Evolutionary conservation across 2,888 invertebrate genomes (phyloP).

Genomic region (Drosophila flavopinicola): DNA sequence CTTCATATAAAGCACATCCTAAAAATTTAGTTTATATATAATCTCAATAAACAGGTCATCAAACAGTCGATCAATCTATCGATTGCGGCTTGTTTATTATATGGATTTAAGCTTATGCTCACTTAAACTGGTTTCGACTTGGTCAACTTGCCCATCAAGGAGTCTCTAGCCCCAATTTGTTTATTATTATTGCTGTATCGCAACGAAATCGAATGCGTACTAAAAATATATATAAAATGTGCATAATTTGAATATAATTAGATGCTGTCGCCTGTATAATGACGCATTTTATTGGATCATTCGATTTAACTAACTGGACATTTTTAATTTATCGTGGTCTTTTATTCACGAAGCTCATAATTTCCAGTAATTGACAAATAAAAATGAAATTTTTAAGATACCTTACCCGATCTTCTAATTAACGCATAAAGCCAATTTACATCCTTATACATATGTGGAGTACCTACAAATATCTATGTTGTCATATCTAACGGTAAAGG

Average conservation of each 20-base stretch:
- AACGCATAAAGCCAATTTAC: no score
- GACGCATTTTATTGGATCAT: conserved; percentile 41
- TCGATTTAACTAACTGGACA: conserved; percentile 19
- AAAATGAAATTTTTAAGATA: no score
- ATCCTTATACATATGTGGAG: no score
- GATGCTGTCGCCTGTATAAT: conserved; percentile 33
- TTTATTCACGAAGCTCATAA: conserved; percentile 11
- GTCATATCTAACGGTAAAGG: conserved; percentile 35
- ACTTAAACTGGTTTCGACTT: conserved; percentile 69
- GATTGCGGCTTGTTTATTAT: conserved; percentile 26
- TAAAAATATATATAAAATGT: conserved; percentile 43
- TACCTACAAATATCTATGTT: no score
- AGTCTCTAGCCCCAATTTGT: conserved; percentile 55
- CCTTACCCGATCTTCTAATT: no score
- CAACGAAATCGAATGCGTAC: conserved; percentile 66
- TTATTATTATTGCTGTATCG: conserved; percentile 29
- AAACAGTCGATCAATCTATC: not conserved
- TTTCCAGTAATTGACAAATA: conserved; percentile 17
- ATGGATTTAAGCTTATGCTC: conserved; percentile 49
- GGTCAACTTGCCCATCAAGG: conserved; percentile 73
- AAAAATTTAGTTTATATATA: no score
- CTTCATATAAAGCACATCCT: no score
- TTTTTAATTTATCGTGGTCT: conserved; percentile 15
- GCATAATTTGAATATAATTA: conserved; percentile 67
- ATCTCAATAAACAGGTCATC: conserved; percentile 24